Evolutionary conservation across 2,888 invertebrate species (phyloP), one percentile per base, ranked within the genome.

Genomic region (Apodemia mormo): DNA sequence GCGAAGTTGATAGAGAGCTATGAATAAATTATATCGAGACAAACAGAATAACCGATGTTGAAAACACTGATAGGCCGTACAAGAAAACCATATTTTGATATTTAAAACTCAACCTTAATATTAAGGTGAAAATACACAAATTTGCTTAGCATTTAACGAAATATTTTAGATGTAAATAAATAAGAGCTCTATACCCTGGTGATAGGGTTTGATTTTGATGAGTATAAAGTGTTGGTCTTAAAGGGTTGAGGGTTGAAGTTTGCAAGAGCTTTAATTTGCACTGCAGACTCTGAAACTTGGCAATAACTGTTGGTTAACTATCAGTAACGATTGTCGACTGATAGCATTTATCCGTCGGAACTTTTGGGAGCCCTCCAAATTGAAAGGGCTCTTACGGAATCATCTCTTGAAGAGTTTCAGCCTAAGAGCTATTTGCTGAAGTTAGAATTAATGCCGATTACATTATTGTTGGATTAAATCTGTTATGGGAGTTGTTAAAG

Each of bases 221-320:
- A 12, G 30, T 33, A 30, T 5, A 30, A 14, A 33, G 14, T 14
- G 5, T 14, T 61, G 12, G 14, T 14, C 33, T 33, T 61, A 30
- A 33, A 12, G 58, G 70, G 70, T 70, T 68, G 68, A 65, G 61
- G 70, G 66, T 67, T 54, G 67, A 67, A 74, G 75, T 73, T 75
- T 71, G 70, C n/a, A 52, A 52, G 67, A 67, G 67, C 73, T 72
- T 74, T 75, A 73, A 76, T 75, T 75, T 72, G 71, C 69, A 73
- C 70, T 71, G 74, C 73, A 70, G 66, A 66, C 64, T 54, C 67
- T 64, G 68, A 67, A 73, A 75, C 69, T 73, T 71, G 68, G 72
- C 70, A 69, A 75, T 73, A 73, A 72, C 61, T 73, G 72, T 73
- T 72, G 72, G 70, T 68, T 71, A 73, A 76, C 76, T 76, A 74